phyloP scores from a whole-genome alignment of 2,113 vertebrate species.

The Oxygymnocypris stewartii region DNA sequence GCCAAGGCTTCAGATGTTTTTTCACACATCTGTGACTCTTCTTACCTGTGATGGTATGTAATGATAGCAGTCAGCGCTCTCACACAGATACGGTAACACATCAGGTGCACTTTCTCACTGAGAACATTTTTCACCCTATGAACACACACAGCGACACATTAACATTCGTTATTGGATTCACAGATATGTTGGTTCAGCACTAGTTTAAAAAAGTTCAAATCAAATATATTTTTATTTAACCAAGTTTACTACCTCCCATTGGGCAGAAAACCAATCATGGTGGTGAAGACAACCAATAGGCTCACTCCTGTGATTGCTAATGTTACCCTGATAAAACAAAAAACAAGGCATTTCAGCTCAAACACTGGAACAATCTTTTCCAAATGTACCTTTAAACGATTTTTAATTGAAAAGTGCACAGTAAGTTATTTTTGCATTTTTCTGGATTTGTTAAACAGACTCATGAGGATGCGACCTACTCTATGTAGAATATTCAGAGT shows the following conservation, averaged over 20 bases:
- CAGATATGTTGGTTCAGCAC: neutral
- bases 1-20: neutral
- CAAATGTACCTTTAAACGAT: neutral
- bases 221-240: neutral
- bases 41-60: conserved; percentile 89
- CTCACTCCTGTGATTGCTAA: conserved; percentile 93
- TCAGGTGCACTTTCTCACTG: conserved; percentile 86
- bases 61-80: conserved; percentile 90
- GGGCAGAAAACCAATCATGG: conserved; percentile 87
- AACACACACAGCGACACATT: neutral
- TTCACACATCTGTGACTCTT: neutral
- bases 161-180: conserved; percentile 6
- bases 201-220: neutral
- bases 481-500: neutral
- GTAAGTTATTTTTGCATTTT: neutral
- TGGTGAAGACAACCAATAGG: conserved; percentile 89
- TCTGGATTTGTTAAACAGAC: neutral
- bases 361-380: neutral
- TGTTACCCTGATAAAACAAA: conserved; percentile 80
- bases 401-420: neutral
- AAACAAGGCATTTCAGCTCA: neutral
- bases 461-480: neutral
- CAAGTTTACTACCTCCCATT: conserved; percentile 82
- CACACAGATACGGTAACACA: conserved; percentile 90
- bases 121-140: conserved; percentile 85